A percentile compares a stretch with the other conserved stretches of the same genome.
These are phyloP conservation scores for Drosophila acutilabella DNA, from an alignment of 2,888 invertebrate genomes.

Conservation along the genomic window DNA sequence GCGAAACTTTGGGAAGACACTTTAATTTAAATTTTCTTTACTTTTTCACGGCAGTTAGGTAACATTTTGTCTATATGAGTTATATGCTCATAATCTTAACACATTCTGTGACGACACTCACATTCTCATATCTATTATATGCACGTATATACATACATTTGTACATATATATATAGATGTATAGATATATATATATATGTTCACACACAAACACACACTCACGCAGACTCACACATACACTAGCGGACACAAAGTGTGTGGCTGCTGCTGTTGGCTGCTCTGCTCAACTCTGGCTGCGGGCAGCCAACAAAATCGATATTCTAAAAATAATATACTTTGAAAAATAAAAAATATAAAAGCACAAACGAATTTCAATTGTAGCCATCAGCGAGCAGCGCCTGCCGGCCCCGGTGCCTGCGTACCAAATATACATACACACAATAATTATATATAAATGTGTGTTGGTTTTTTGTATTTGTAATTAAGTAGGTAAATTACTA, in stretches of 20 bases:
- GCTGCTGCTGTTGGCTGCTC: conserved; percentile 47
- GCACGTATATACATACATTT: background rate
- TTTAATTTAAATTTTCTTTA: conserved; percentile 39
- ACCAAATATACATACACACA: conserved; percentile 20
- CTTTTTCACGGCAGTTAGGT: conserved; percentile 70
- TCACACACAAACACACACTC: conserved; percentile 33
- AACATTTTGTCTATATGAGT: conserved; percentile 72
- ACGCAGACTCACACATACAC: conserved; percentile 38
- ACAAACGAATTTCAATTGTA: conserved; percentile 71
- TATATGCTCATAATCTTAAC: conserved; percentile 74
- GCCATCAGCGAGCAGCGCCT: conserved; percentile 41
- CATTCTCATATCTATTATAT: conserved; percentile 17
- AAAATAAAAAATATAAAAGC: conserved; percentile 73
- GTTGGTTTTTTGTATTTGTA: conserved; percentile 30
- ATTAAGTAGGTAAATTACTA: conserved; percentile 41
- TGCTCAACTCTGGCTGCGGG: conserved; percentile 56
- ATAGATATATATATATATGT: conserved; percentile 29
- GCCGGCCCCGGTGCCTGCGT: conserved; percentile 36
- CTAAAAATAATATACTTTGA: conserved; percentile 82
- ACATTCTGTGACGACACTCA: conserved; percentile 65
- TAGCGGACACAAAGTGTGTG: conserved; percentile 35
- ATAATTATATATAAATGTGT: conserved; percentile 20
- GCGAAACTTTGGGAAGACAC: conserved; percentile 19
- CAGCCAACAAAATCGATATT: conserved; percentile 81
- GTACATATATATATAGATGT: conserved; percentile 11